Evolutionary conservation across 1,140 invertebrate species (phyloP), one percentile per base, ranked within the genome.

Genomic region (Conopomorpha cramerella): DNA sequence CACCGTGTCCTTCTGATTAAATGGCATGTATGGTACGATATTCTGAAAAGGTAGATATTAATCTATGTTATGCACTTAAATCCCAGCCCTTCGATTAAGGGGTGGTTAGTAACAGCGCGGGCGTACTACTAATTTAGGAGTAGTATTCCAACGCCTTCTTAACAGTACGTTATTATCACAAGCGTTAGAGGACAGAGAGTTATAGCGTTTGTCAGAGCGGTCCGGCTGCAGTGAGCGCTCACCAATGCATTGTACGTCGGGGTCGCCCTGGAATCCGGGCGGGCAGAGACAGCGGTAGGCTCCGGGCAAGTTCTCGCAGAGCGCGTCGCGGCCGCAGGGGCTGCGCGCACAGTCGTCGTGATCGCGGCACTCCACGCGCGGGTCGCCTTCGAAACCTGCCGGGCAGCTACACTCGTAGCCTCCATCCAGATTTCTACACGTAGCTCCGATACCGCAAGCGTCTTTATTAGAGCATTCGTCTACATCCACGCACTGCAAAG

Each of bases 381-480:
- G 82, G 53, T 91, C 88, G 14, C 91, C 91, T 15, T 86, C 83
- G 61, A 82, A 90, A 30, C 93, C 93, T 26, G 82, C 63, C 16
- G 89, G 89, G 68, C 93, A 96, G 46, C 87, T 83, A 79, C 93
- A 96, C 50, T 84, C 83, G 73, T 88, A 84, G 25, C 85, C 85
- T 36, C 92, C 93, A 14, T 85, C 83, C 11, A 88, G 60, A 72
- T 95, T 95, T 8, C 84, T 81, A 73, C 92, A 94, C 34, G 86
- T 74, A 8, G 93, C 92, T 41, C 85, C 86, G 25, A 80, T 78
- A 38, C 90, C 93, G 65, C 93, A 96, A 31, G 86, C 83, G 45
- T 83, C 81, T 13, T 76, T 77, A 45, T 82, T 79, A 43, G 84
- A 74, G 65, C 92, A 95, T 77, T 95, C 92, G 62, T 95, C 86